Conservation (phyloP, 2,797 vertebrate genomes). For the Alectoris magna region DNA sequence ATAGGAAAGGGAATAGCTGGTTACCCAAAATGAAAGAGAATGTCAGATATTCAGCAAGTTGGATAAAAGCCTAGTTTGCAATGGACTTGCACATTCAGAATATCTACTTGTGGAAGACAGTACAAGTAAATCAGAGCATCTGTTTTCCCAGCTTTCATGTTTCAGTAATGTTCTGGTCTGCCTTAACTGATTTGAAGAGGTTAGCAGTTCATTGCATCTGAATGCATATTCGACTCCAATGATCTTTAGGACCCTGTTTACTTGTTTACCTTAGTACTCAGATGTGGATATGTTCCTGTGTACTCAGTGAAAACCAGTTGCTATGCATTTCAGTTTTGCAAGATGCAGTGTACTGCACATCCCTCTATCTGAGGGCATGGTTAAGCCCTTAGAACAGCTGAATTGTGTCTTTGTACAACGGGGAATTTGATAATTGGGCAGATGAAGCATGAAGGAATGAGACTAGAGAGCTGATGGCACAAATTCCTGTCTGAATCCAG, state of each 20-base stretch:
- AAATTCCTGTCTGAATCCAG: conserved; percentile 61
- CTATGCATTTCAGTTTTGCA: conserved; percentile 36
- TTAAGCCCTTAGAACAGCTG: conserved; percentile 67
- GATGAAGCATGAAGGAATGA: conserved; percentile 77
- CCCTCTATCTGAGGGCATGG: conserved; percentile 63
- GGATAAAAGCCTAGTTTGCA: not conserved
- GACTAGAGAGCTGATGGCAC: conserved; percentile 62
- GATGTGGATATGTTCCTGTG: not conserved
- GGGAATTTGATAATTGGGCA: conserved; percentile 73
- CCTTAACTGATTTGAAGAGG: not conserved
- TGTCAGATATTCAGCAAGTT: not conserved
- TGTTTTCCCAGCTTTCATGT: not conserved
- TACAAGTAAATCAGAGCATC: not conserved
- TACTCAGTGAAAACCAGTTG: conserved; percentile 11
- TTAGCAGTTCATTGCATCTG: conserved; percentile 15
- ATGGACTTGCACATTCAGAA: not conserved
- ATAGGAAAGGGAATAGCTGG: not conserved
- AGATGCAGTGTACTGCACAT: conserved; percentile 59
- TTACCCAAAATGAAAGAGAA: not conserved
- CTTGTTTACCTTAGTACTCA: conserved; percentile 23
- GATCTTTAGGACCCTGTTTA: not conserved
- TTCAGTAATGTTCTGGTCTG: not conserved
- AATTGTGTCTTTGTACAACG: conserved; percentile 64
- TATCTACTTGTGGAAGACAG: not conserved
- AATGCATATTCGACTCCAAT: not conserved